Percentiles rank a stretch among this genome's conserved stretches.
These are phyloP conservation scores for Rhimphoctona megacephalus DNA, from an alignment of 2,888 invertebrate species.

Conservation along the genomic window DNA sequence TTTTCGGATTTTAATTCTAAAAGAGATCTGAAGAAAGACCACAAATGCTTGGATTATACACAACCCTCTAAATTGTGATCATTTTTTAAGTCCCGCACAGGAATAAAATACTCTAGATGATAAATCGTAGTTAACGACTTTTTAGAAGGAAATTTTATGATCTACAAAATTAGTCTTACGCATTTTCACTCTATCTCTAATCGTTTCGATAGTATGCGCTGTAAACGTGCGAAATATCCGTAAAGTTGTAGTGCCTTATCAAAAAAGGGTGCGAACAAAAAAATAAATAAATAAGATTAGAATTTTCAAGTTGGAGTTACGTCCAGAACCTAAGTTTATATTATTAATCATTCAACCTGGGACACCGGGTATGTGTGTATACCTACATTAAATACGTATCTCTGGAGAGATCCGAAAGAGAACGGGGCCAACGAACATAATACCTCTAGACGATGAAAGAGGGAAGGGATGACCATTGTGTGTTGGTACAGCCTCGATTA, in stretches of 20 bases:
- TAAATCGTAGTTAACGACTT: not conserved
- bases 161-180: not conserved
- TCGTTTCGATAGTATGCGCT: not conserved
- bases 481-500: constrained; percentile 50
- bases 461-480: constrained; percentile 2
- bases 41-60: not conserved
- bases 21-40: not conserved
- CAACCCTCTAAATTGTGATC: not conserved
- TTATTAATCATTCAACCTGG: not conserved
- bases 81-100: not conserved
- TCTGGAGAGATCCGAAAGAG: constrained; percentile 4
- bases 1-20: not conserved
- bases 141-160: no score
- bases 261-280: not conserved
- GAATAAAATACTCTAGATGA: not conserved
- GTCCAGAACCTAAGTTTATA: not conserved
- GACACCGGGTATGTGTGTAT: not conserved
- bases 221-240: not conserved
- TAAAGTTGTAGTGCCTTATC: not conserved
- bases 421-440: constrained; percentile 1
- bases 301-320: not conserved
- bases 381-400: not conserved
- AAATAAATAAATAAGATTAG: not conserved
- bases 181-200: not conserved
- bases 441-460: constrained; percentile 11